These are phyloP conservation scores for Taeniopygia guttata DNA, from an alignment of 2,797 vertebrate genomes.

Conservation along the genomic window DNA sequence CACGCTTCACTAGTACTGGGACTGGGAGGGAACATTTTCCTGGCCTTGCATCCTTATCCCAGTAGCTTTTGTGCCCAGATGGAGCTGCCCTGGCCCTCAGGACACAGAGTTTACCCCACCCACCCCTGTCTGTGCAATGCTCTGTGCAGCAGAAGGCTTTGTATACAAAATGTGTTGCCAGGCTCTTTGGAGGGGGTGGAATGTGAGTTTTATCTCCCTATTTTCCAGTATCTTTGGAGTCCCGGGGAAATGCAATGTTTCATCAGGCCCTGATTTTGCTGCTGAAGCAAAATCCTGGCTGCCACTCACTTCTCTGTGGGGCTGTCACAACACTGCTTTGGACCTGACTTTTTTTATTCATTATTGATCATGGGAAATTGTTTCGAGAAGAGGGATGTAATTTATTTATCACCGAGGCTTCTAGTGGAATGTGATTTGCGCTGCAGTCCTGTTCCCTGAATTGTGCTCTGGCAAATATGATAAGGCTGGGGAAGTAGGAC, in stretches of 20 bases:
- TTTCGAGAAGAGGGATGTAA: slow-evolving; percentile 38
- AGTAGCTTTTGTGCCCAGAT: background rate
- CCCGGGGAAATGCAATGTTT: background rate
- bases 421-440: background rate
- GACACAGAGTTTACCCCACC: background rate
- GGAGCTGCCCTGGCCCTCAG: background rate
- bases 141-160: background rate
- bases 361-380: slow-evolving; percentile 63
- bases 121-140: background rate
- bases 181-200: background rate
- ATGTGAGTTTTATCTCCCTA: background rate
- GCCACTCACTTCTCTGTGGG: background rate
- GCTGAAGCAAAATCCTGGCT: background rate
- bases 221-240: background rate
- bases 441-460: background rate
- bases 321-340: slow-evolving; percentile 27
- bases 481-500: slow-evolving; percentile 41
- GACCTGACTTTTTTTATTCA: slow-evolving; percentile 43
- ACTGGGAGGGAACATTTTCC: background rate
- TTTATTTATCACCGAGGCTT: slow-evolving; percentile 48
- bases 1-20: rapidly evolving
- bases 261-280: slow-evolving; percentile 8
- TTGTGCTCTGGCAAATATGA: background rate
- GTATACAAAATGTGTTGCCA: background rate
- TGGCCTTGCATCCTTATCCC: background rate